A percentile compares a stretch with the other conserved stretches of the same genome.
These are phyloP conservation scores for Proterorhinus semilunaris DNA, from an alignment of 2,113 vertebrate genomes.

Conservation along the genomic window DNA sequence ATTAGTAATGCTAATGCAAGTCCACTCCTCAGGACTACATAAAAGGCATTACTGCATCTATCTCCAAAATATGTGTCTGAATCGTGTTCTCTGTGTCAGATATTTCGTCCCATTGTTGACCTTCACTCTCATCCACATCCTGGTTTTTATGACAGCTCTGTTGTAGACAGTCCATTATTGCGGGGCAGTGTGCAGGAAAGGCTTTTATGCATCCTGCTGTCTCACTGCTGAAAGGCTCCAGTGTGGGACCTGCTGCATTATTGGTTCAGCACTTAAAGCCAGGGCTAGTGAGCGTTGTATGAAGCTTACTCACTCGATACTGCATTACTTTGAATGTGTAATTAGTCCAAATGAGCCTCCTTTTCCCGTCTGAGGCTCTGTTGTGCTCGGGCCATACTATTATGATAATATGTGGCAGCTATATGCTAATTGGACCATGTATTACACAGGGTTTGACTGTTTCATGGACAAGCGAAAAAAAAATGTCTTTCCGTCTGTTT, in stretches of 20 bases:
- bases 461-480: slow-evolving; percentile 5
- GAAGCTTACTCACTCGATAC: slow-evolving; percentile 4
- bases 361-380: slow-evolving; percentile 8
- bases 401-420: slow-evolving; percentile 24
- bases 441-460: slow-evolving; percentile 12
- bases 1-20: background rate
- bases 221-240: slow-evolving; percentile 20
- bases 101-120: background rate
- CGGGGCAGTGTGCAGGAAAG: background rate
- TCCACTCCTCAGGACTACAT: background rate
- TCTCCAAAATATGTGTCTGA: background rate
- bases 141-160: slow-evolving; percentile 1
- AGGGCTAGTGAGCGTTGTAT: slow-evolving; percentile 28
- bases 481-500: slow-evolving; percentile 15
- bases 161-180: background rate
- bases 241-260: slow-evolving; percentile 25
- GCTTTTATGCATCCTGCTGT: slow-evolving; percentile 20
- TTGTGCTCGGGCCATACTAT: slow-evolving; percentile 6
- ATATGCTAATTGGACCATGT: slow-evolving; percentile 7
- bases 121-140: background rate
- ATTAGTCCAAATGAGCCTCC: slow-evolving; percentile 20
- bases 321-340: slow-evolving; percentile 22
- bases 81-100: background rate
- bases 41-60: background rate
- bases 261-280: slow-evolving; percentile 30